phyloP scores from a whole-genome alignment of 2,113 vertebrate genomes.

The Platanista minor region DNA sequence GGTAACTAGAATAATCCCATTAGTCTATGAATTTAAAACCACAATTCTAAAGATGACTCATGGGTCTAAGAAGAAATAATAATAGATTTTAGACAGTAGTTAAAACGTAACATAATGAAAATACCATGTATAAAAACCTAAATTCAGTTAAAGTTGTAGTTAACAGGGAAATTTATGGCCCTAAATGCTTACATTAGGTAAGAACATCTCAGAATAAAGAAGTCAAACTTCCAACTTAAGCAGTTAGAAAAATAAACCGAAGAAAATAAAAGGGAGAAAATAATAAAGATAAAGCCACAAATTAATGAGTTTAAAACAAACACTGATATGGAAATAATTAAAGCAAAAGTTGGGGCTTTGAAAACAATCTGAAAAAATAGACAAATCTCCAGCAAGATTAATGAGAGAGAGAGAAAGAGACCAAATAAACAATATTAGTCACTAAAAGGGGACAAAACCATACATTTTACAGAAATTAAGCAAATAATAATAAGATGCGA shows the following conservation, averaged over 20 bases:
- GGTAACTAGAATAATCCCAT: neutral
- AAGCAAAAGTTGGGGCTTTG: neutral
- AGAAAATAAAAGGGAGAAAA: neutral
- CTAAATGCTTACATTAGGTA: neutral
- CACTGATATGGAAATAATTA: neutral
- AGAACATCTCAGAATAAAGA: neutral
- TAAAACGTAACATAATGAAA: neutral
- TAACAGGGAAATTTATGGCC: neutral
- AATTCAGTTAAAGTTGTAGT: neutral
- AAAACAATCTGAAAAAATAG: neutral
- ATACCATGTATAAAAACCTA: neutral
- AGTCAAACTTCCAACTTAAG: neutral
- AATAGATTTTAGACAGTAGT: neutral
- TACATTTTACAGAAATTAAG: neutral
- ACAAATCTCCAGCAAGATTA: neutral
- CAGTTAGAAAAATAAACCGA: neutral
- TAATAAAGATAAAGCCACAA: neutral
- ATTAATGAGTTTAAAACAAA: neutral
- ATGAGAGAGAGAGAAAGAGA: neutral
- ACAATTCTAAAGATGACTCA: neutral
- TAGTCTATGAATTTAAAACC: neutral
- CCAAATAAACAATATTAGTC: neutral
- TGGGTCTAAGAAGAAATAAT: neutral
- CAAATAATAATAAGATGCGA: neutral
- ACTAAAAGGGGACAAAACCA: neutral